Base-by-base conservation (phyloP, 2,113 vertebrate species). In the Anolis carolinensis region DNA sequence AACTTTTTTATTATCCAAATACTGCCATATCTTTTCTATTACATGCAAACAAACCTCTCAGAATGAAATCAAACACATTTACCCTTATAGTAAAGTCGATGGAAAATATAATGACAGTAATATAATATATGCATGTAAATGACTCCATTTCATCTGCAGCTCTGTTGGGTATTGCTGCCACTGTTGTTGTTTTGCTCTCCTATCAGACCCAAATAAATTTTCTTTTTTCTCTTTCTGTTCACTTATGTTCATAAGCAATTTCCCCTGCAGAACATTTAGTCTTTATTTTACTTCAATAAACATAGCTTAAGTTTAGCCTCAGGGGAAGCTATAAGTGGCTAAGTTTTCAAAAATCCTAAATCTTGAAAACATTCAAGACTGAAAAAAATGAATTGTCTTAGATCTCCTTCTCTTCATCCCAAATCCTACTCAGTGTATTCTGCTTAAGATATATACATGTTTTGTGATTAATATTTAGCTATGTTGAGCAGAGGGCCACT, bases 201-300 rank as follows among this genome's bases (percentile, higher is more conserved):
- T 34, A 91, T 92, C 77, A 80, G 87, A 81, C 87, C 39, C 6
- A 86, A 90, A 80, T 83, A 82, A 88, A 83, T 85, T 87, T 0
- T 36, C 50, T 62, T 76, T 81, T 48, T 48, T 59, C n/a, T 14
- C 68, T 67, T 11, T 80, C 39, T 44, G 2, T 11, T 5, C 73
- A 89, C 30, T 80, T 77, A 48, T 20, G 20, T 68, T 90, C 48
- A 85, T 74, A 86, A 91, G 20, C 34, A 88, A 34, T 89, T 85
- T 87, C 52, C 39, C 34, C 67, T 85, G 78, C 39, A 83, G 50
- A 89, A 77, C 9, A 70, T 80, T 67, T 89, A 87, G 79, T 63
- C 63, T 88, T 20, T 89, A 77, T 88, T 87, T 5, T 86, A 7
- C 85, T 86, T 89, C 34, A 50, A 34, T 59, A 73, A 55, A 65